phyloP scores from a whole-genome alignment of 2,113 vertebrate genomes.

The Collichthys lucidus region DNA sequence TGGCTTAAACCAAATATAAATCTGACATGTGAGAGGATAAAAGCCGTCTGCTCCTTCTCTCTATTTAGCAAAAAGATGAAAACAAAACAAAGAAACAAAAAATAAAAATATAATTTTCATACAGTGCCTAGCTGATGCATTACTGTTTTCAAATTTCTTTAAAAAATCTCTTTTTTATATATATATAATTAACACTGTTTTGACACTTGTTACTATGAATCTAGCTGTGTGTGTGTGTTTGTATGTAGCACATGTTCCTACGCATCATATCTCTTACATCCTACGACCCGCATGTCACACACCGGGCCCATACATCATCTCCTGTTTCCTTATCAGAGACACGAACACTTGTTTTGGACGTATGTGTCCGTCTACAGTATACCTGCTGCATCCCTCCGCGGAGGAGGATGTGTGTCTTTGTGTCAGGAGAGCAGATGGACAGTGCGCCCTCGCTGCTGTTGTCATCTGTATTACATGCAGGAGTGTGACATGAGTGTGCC shows the following conservation, averaged over 20 bases:
- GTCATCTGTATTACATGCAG: constrained; percentile 66
- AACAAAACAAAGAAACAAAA: no score
- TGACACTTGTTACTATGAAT: not conserved
- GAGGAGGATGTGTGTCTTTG: constrained; percentile 54
- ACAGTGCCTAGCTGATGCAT: not conserved
- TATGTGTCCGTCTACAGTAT: constrained; percentile 3
- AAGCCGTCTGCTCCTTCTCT: no score
- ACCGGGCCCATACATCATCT: constrained; percentile 1
- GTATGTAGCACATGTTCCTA: not conserved
- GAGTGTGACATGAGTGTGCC: constrained; percentile 78
- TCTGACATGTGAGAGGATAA: not conserved
- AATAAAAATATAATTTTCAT: not conserved
- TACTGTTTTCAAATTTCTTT: not conserved
- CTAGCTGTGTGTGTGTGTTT: not conserved
- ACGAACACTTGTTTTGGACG: not conserved
- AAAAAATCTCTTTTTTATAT: not conserved
- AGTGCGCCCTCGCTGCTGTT: constrained; percentile 62
- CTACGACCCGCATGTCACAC: constrained; percentile 4
- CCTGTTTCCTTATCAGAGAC: not conserved
- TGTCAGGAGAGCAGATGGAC: constrained; percentile 80
- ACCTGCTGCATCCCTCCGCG: constrained; percentile 27
- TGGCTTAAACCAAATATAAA: no score
- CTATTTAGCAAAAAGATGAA: no score
- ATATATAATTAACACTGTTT: not conserved
- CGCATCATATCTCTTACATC: constrained; percentile 7